Evolutionary conservation across 2,888 invertebrate genomes (phyloP), one percentile per base, ranked within the genome.

Genomic region (Eupithecia exiguata): DNA sequence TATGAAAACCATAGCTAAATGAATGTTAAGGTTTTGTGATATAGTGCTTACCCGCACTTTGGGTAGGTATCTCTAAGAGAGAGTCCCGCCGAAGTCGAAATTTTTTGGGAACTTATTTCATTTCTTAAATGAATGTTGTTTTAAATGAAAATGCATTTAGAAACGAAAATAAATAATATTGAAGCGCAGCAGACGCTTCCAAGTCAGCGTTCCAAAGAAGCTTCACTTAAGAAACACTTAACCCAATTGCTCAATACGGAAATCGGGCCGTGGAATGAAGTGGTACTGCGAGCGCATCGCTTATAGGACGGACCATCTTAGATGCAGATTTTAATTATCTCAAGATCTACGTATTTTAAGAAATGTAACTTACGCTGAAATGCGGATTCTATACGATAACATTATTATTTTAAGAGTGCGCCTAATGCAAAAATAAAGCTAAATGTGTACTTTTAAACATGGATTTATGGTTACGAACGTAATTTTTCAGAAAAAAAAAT

Each of bases 201-300:
- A 35, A 69, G 72, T 62, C 65, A 71, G 63, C 70, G 35, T 63
- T 69, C 49, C 40, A 36, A 71, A 74, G 72, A 71, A 75, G 76
- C 77, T 78, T 79, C 79, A 77, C 77, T 79, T 77, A 76, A 78
- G 72, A 43, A 73, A 77, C 76, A 76, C 77, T 79, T 78, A 79
- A 79, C 83, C 78, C 79, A 78, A 80, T 80, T 80, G 80, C 77
- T 78, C 73, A 76, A 81, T 78, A 80, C 76, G 74, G 75, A 77
- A 80, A 81, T 80, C 75, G 74, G 77, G 72, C 70, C 76, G 71
- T 65, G 72, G 66, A 71, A 63, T 46, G 18, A 71, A 73, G 75
- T 62, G 53, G 61, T 36, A 10, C 68, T 67, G 40, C 63, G 43
- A 21, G 18, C 69, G 62, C 67, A 72, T 71, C 71, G 69, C 35